Percentiles rank a stretch among this genome's conserved stretches.
phyloP scores from a whole-genome alignment of 2,113 vertebrate species.

The Oreochromis aureus region DNA sequence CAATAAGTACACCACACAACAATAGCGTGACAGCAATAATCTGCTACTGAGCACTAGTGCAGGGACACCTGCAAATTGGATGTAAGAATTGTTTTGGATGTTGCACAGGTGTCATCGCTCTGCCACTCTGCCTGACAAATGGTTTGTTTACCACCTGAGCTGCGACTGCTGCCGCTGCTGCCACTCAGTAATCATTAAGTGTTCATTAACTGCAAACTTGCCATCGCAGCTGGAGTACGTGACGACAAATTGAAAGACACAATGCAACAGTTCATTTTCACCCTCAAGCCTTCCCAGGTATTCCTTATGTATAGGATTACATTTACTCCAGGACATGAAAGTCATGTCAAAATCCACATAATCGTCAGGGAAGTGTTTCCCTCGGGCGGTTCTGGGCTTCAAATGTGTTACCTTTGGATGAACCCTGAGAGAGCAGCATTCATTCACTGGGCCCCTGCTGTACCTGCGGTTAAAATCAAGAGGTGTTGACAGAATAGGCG shows the following conservation, averaged over 20 bases:
- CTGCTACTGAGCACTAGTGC: neutral
- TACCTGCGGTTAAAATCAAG: slow-evolving; percentile 64
- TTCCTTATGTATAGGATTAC: neutral
- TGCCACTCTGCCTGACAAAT: slow-evolving; percentile 32
- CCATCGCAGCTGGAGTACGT: slow-evolving; percentile 16
- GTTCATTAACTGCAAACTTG: slow-evolving; percentile 34
- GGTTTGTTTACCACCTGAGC: slow-evolving; percentile 52
- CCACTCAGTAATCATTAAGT: slow-evolving; percentile 32
- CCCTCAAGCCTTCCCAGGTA: neutral
- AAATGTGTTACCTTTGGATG: slow-evolving; percentile 67
- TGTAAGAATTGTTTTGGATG: slow-evolving; percentile 2
- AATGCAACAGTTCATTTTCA: slow-evolving; percentile 27
- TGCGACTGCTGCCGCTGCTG: neutral
- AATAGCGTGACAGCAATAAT: neutral
- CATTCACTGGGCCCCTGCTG: slow-evolving; percentile 44
- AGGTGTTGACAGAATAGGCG: slow-evolving; percentile 55
- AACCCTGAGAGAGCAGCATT: slow-evolving; percentile 48
- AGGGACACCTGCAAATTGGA: slow-evolving; percentile 28
- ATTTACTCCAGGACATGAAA: slow-evolving; percentile 33
- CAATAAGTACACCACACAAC: neutral
- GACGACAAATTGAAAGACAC: slow-evolving; percentile 6
- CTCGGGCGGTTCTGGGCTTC: slow-evolving; percentile 50
- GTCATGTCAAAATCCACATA: slow-evolving; percentile 33
- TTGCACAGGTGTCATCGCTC: slow-evolving; percentile 31
- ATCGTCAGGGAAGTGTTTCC: slow-evolving; percentile 25